Conservation (phyloP, 2,797 vertebrate species). For the Pelodytes ibericus region DNA sequence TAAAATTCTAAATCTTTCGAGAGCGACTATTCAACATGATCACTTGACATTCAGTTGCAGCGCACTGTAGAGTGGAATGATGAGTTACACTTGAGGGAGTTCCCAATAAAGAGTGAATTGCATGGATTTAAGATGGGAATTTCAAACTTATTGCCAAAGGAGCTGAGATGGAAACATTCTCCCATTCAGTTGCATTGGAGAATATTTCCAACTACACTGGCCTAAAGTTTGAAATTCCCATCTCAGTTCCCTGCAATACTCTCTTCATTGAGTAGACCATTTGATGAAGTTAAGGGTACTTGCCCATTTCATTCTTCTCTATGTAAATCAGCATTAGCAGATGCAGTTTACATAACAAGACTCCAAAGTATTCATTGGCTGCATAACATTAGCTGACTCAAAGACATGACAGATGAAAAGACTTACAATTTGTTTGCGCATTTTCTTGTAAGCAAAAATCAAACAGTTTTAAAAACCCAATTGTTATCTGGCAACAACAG, state of each 20-base stretch:
- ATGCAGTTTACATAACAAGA: slow-evolving; percentile 41
- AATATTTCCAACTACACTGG: no score
- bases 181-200: no score
- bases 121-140: no score
- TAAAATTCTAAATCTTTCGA: no score
- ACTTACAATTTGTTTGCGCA: slow-evolving; percentile 54
- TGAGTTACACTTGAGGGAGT: slow-evolving; percentile 28
- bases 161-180: no score
- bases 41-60: background rate
- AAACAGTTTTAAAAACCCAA: slow-evolving; percentile 55
- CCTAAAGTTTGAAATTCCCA: no score
- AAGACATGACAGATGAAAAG: slow-evolving; percentile 56
- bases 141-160: no score
- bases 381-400: slow-evolving; percentile 50
- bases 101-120: no score
- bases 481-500: slow-evolving; percentile 57
- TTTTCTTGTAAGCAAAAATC: slow-evolving; percentile 54
- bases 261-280: no score
- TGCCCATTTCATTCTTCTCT: slow-evolving; percentile 20
- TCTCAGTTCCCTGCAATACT: no score
- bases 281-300: slow-evolving; percentile 30
- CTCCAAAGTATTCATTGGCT: slow-evolving; percentile 48
- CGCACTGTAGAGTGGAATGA: slow-evolving; percentile 8
- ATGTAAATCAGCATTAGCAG: slow-evolving; percentile 36
- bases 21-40: background rate